Conservation (phyloP, 2,797 vertebrate genomes). For the Mormyrops attenuatus region DNA sequence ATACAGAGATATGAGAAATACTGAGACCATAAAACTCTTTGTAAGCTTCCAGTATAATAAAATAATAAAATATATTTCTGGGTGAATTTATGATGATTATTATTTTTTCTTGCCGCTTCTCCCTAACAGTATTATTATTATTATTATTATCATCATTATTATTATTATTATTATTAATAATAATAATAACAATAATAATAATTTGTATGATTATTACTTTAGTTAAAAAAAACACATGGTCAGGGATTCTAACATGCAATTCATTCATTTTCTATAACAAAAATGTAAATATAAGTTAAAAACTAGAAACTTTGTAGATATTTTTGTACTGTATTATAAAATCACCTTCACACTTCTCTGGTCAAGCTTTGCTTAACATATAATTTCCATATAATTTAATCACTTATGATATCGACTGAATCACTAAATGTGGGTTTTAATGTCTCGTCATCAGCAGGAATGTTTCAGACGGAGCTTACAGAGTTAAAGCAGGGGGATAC, state of each 20-base stretch:
- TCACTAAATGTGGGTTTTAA: not conserved
- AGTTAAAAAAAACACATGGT: not conserved
- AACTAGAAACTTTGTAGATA: too few species aligned
- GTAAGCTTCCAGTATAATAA: not conserved
- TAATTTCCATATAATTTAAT: not conserved
- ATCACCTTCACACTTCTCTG: not conserved
- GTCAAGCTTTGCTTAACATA: not conserved
- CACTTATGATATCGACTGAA: not conserved
- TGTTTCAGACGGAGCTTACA: not conserved
- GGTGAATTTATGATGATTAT: not conserved
- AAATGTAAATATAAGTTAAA: not conserved
- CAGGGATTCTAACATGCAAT: not conserved
- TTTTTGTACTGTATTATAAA: not conserved
- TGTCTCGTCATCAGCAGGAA: not conserved
- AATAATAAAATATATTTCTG: not conserved
- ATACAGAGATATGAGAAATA: not conserved
- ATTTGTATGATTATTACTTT: not conserved
- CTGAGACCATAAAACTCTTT: not conserved
- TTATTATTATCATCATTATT: not conserved
- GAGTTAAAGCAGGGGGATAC: not conserved
- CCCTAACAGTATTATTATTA: not conserved
- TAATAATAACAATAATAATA: too few species aligned
- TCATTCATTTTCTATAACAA: not conserved
- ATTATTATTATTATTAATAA: too few species aligned
- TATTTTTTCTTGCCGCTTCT: not conserved